A percentile compares a stretch with the other conserved stretches of the same genome.
phyloP scores from a whole-genome alignment of 1,140 invertebrate species.

The Pentalonia nigronervosa region DNA sequence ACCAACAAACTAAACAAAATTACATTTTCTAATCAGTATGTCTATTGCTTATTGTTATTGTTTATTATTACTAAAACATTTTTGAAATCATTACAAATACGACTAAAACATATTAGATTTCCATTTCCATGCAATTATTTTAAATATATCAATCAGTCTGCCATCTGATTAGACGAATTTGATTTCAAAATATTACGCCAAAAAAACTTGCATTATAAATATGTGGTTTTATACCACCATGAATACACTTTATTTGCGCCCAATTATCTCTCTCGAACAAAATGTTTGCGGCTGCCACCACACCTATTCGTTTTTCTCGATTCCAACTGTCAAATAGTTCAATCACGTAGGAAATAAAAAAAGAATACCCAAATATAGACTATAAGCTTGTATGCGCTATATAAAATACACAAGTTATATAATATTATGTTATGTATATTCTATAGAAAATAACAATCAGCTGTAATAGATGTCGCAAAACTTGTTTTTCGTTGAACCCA shows the following conservation, averaged over 20 bases:
- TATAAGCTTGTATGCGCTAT: background rate
- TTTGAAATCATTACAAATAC: background rate
- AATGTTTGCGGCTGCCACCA: background rate
- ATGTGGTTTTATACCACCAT: background rate
- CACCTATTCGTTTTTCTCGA: background rate
- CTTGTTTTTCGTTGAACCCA: background rate
- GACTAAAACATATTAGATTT: background rate
- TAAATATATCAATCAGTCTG: background rate
- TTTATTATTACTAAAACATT: background rate
- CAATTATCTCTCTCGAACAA: background rate
- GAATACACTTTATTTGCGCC: background rate
- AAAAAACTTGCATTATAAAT: constrained; percentile 10
- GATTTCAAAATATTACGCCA: background rate
- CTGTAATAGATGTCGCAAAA: background rate
- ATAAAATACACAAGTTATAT: background rate
- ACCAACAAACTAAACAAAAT: background rate
- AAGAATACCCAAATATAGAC: background rate
- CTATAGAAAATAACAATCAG: background rate
- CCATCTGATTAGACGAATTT: background rate
- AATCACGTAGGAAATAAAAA: background rate
- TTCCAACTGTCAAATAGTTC: background rate
- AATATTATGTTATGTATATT: background rate
- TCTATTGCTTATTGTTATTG: background rate
- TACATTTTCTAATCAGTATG: background rate
- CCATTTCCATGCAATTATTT: background rate